A percentile compares a stretch with the other conserved stretches of the same genome.
Evolutionary conservation across 2,888 invertebrate species (phyloP).

Genomic region (Dexiosoma caninum): DNA sequence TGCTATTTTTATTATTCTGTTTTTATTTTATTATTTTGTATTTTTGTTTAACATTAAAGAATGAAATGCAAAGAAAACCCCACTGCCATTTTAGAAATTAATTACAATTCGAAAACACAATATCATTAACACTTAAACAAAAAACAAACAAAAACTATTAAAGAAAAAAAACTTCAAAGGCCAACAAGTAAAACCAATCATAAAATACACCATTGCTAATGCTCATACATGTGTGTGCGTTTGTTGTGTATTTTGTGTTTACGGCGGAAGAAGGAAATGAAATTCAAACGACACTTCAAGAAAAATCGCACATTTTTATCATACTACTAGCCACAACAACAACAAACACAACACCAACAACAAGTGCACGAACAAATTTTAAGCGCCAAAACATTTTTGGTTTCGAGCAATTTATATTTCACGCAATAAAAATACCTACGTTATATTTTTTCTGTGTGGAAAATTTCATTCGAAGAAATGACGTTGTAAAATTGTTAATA

Average conservation of each 20-base stretch:
- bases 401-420: not conserved
- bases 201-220: not conserved
- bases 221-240: not conserved
- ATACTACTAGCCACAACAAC: slow-evolving; percentile 11
- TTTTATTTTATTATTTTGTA: not conserved
- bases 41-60: not conserved
- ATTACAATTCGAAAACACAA: slow-evolving; percentile 50
- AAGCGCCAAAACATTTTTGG: slow-evolving; percentile 55
- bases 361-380: slow-evolving; percentile 16
- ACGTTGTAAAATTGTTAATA: slow-evolving; percentile 2
- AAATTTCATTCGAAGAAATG: slow-evolving; percentile 45
- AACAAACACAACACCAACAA: slow-evolving; percentile 10
- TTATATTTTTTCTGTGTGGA: not conserved
- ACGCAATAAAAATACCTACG: slow-evolving; percentile 55
- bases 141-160: not conserved
- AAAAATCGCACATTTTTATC: slow-evolving; percentile 40
- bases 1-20: not conserved
- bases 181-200: slow-evolving; percentile 42
- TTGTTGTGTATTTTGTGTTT: slow-evolving; percentile 5
- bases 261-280: slow-evolving; percentile 62
- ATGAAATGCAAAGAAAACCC: not conserved
- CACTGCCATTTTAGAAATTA: slow-evolving; percentile 21
- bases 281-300: slow-evolving; percentile 55
- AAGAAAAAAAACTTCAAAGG: slow-evolving; percentile 28
- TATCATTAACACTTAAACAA: slow-evolving; percentile 49